These are phyloP conservation scores for Staurois parvus DNA, from an alignment of 2,797 vertebrate genomes.

Conservation along the genomic window DNA sequence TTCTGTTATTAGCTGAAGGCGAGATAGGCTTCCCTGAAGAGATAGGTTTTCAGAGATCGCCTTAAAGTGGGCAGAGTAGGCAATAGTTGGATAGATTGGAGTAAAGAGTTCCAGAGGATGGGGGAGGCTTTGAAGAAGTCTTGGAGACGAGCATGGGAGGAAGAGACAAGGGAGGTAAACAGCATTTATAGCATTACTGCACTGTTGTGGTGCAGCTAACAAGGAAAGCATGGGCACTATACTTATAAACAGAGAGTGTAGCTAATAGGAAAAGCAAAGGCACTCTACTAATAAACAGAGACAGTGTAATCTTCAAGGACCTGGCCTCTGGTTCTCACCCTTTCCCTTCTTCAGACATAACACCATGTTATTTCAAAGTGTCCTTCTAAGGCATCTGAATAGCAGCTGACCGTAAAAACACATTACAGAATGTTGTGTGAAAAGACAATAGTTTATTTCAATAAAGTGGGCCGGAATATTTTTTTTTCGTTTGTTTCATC, in stretches of 20 bases:
- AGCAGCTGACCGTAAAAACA: background rate
- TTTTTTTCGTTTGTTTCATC: background rate
- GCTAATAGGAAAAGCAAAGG: background rate
- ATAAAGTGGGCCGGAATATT: background rate
- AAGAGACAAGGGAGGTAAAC: too few species aligned
- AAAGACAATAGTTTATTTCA: background rate
- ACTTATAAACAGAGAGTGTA: slow-evolving; percentile 7
- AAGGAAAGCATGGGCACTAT: background rate
- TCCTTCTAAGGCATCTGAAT: background rate
- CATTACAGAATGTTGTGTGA: background rate
- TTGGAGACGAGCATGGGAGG: too few species aligned
- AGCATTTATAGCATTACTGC: background rate
- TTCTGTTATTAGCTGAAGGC: too few species aligned
- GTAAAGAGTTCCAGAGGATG: too few species aligned
- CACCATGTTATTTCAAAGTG: background rate
- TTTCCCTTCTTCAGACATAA: background rate
- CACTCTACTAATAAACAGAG: slow-evolving; percentile 2
- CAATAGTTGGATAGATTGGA: too few species aligned
- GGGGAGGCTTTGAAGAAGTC: too few species aligned
- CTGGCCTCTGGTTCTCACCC: background rate
- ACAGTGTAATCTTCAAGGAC: slow-evolving; percentile 38
- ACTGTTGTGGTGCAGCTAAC: background rate
- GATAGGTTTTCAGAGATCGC: too few species aligned
- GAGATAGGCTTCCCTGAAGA: too few species aligned
- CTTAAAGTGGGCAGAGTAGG: too few species aligned